Base-by-base conservation (phyloP, 2,113 vertebrate genomes). In the Pundamilia nyererei region DNA sequence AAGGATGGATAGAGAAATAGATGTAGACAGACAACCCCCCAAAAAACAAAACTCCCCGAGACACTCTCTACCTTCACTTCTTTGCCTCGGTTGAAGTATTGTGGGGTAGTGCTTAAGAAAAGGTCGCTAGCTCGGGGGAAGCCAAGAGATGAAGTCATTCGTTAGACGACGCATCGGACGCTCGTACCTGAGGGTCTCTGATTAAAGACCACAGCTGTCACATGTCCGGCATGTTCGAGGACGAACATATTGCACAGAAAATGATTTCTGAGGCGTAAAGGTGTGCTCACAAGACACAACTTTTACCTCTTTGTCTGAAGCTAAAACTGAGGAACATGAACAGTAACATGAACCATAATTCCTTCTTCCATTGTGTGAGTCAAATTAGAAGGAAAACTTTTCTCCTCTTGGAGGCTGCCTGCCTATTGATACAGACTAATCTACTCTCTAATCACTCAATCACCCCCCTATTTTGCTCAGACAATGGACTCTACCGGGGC, bases 401-500 rank as follows among this genome's bases (percentile, higher is more conserved):
- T 77, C 26, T 77, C 72, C 77, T 83, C 17, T 35, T 54, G 24
- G 45, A 70, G 14, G 21, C 45, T 33, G 49, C 45, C 62, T 5
- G 19, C 47, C 58, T 13, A 49, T 87, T 86, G 91, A 93, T 81
- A 83, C 77, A 70, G 3, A 89, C 84, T 85, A 90, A 96, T 95
- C 91, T 83, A 38, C 55, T 38, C 86, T 84, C 84, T 85, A 84
- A 95, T 95, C 93, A 47, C 90, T 86, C 88, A 9, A 89, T 89
- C 89, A 87, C 33, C 58, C 47, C 54, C 87, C 89, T 21, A 60
- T 93, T 89, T 79, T 40, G 56, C 79, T 11, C 83, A 75, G 55
- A 96, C 94, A 96, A 96, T 92, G 85, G 94, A 45, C 81, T 83
- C 89, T 85, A 90, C 84, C 83, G 5, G 1, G 24, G 70, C 86